Evolutionary conservation across 2,888 invertebrate species (phyloP), one percentile per base, ranked within the genome.

Genomic region (Andrena praecox): DNA sequence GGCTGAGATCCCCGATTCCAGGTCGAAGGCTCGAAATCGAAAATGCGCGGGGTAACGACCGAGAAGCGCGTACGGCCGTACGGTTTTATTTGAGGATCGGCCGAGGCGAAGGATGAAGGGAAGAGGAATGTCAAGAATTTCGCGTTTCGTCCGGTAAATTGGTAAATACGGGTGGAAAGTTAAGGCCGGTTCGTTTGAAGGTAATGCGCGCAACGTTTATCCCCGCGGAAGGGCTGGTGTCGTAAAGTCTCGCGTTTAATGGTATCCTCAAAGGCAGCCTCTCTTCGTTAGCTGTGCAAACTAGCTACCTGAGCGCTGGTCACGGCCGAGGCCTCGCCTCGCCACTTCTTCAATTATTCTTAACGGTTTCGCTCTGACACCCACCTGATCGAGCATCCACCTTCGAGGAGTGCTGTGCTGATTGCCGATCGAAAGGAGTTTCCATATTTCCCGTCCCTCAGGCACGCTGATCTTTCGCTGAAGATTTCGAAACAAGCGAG

Each of bases 281-380:
- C n/a, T 54, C 64, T 75, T 81, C 75, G 85, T 81, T 85, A 71
- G 74, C 62, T 12, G 29, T 24, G 75, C 29, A 35, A 75, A 71
- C 31, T 50, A 60, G 66, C 64, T 63, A 73, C 60, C 48, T 77
- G 72, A 63, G 75, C 77, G 42, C 35, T 50, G 54, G 35, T 56
- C 31, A 20, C 52, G 35, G 12, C 42, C 4, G 16, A 31, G 24
- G 54, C 56, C 52, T 68, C 62, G 52, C 77, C 76, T 31, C 35
- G 63, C 63, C 24, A 72, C 81, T 83, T 82, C 79, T 85, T 80
- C 69, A 84, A 85, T 87, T 80, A 87, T 87, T 66, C 80, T 80
- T 77, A 77, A 80, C 80, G 77, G 87, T 85, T 86, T 77, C 83
- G 81, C 82, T 88, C 88, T 87, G 87, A 88, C 88, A 88, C 88